phyloP scores from a whole-genome alignment of 37 sponge, comb jelly and placozoan species.

The Theonella swinhoei region DNA sequence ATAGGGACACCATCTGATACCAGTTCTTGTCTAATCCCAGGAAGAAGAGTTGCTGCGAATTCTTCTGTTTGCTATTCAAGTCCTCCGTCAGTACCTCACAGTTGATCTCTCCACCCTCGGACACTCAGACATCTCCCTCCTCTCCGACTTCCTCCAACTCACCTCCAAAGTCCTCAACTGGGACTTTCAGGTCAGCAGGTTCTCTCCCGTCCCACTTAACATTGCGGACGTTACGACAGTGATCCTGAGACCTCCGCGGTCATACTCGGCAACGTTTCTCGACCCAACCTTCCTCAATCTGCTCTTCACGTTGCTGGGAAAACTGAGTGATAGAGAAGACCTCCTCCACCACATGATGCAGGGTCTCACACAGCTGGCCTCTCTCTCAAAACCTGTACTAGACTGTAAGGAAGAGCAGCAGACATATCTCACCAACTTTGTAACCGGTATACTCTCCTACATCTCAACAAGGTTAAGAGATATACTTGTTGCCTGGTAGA shows the following conservation, averaged over 20 bases:
- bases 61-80: constrained; percentile 32
- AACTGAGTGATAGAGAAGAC: background rate
- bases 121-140: constrained; percentile 12
- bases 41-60: constrained; percentile 45
- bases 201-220: background rate
- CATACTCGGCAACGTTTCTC: constrained; percentile 38
- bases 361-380: constrained; percentile 79
- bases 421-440: constrained; percentile 34
- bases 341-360: constrained; percentile 42
- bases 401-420: constrained; percentile 21
- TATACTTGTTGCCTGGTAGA: background rate
- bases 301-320: constrained; percentile 56
- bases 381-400: constrained; percentile 52
- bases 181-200: constrained; percentile 48
- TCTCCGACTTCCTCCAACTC: constrained; percentile 43
- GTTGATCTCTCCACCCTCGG: constrained; percentile 2
- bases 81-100: constrained; percentile 27
- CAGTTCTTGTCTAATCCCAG: too few relatives aligned
- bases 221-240: background rate
- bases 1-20: background rate
- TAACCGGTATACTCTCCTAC: constrained; percentile 24
- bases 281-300: constrained; percentile 50
- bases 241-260: constrained; percentile 42
- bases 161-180: constrained; percentile 63
- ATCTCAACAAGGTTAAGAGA: constrained; percentile 21